Conservation (phyloP, 2,797 vertebrate species). For the Zonotrichia albicollis region DNA sequence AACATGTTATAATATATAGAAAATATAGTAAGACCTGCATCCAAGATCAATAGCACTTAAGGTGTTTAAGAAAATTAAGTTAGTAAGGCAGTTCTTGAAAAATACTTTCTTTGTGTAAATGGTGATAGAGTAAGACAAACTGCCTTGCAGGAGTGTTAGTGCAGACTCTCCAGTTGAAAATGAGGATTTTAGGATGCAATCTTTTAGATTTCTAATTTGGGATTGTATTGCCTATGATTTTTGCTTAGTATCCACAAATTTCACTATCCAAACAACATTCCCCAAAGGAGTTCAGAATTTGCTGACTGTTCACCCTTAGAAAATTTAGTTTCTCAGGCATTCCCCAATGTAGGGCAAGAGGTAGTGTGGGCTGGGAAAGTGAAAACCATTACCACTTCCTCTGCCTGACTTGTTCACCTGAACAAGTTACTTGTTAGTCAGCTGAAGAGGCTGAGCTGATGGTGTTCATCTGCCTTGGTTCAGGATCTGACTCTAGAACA, state of each 20-base stretch:
- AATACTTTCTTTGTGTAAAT: neutral
- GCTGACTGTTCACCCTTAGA: neutral
- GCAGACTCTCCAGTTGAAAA: neutral
- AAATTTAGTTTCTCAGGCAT: neutral
- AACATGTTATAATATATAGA: neutral
- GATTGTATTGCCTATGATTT: neutral
- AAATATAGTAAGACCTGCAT: neutral
- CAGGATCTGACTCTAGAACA: conserved; percentile 19
- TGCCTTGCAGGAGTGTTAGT: rapidly evolving
- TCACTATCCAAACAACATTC: neutral
- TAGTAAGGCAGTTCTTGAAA: neutral
- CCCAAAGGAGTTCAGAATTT: neutral
- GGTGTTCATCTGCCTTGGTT: neutral
- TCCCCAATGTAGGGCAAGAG: neutral
- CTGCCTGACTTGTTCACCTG: neutral
- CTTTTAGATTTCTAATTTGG: neutral
- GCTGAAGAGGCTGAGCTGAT: neutral
- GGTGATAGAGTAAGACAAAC: neutral
- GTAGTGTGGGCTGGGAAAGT: neutral
- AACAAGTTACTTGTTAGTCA: neutral
- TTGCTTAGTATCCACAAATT: neutral
- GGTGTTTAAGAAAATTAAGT: neutral
- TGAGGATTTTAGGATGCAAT: neutral
- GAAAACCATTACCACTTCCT: neutral
- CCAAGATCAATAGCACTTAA: neutral